phyloP scores from a whole-genome alignment of 2,888 invertebrate species.

The Dioctria rufipes region DNA sequence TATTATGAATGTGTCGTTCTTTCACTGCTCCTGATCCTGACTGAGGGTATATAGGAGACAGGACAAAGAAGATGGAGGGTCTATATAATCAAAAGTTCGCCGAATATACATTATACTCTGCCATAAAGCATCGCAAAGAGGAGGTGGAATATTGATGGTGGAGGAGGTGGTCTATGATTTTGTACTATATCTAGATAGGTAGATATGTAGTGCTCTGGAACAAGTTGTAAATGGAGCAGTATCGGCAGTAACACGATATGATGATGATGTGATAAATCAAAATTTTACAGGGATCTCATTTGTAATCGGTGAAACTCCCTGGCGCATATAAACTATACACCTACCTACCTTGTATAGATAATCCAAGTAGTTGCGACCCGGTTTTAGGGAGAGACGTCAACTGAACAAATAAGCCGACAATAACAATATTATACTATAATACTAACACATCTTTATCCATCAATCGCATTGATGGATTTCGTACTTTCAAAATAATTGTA shows the following conservation, averaged over 20 bases:
- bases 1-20: conserved; percentile 18
- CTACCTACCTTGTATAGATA: background rate
- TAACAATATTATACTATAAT: no score
- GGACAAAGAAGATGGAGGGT: background rate
- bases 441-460: background rate
- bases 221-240: background rate
- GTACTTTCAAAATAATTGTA: background rate
- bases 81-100: background rate
- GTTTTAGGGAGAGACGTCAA: background rate
- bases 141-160: background rate
- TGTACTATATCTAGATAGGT: background rate
- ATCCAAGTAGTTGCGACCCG: background rate
- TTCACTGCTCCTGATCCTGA: background rate
- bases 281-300: conserved; percentile 45
- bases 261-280: conserved; percentile 50
- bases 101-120: background rate
- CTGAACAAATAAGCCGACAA: no score
- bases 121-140: background rate
- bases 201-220: background rate
- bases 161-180: background rate
- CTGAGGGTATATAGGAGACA: background rate
- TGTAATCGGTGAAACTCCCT: conserved; percentile 47
- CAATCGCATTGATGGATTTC: conserved; percentile 15
- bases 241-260: conserved; percentile 8
- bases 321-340: conserved; percentile 4